Evolutionary conservation across 2,888 invertebrate species (phyloP), one percentile per base, ranked within the genome.

Genomic region (Diarsia brunnea): DNA sequence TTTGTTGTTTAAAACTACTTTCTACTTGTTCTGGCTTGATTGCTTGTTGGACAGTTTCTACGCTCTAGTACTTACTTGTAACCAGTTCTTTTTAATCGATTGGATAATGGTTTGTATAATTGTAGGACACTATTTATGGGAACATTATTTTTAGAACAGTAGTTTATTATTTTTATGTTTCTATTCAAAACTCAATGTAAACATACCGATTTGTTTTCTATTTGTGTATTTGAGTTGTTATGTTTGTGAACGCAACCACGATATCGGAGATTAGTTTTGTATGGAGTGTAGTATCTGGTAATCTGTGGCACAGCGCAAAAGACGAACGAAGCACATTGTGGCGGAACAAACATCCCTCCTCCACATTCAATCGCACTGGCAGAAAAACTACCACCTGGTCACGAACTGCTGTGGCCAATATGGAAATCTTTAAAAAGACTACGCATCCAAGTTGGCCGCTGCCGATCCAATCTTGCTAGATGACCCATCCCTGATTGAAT

Each of bases 1-100:
- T 84, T 84, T 65, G 53, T 84, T 53, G 84, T 84, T 79, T 70
- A 58, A 43, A 70, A 69, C 24, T 69, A 55, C 21, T 61, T 70
- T 60, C n/a, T 66, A 38, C 49, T 66, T 66, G 47, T 43, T 45
- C 16, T 49, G 27, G 43, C 53, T 12, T 66, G 61, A 82, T 76
- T 66, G 53, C 38, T 61, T 55, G 14, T 49, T 21, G 43, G 27
- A 49, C 47, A 53, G 38, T 47, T 38, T 14, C 63, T 3, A 45
- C 16, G 31, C 31, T 51, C 31, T 4, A 43, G 58, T 73, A 74
- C 27, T 43, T 73, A 74, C 27, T 43, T 49, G 19, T 14, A 38
- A 31, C 24, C 45, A 38, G 21, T 60, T 53, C 7, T 80, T 55
- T 31, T 64, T 4, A 64, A 75, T 55, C 31, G 24, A 81, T 61